A percentile compares a stretch with the other conserved stretches of the same genome.
Evolutionary conservation across 2,113 vertebrate genomes (phyloP).

Genomic region (Numenius arquata): DNA sequence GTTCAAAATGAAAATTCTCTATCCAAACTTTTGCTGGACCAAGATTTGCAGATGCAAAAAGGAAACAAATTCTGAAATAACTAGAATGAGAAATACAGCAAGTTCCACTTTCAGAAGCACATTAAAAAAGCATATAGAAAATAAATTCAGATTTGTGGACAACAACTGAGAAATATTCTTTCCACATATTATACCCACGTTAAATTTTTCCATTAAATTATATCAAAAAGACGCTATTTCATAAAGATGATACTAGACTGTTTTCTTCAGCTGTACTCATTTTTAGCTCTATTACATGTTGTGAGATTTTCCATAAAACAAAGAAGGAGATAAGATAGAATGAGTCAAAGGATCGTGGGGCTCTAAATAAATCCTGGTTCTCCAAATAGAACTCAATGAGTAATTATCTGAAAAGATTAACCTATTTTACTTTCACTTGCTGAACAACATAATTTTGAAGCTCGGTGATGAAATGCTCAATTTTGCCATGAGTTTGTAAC

Average conservation of each 20-base stretch:
- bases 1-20: background rate
- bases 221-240: background rate
- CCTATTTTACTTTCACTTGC: background rate
- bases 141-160: background rate
- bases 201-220: background rate
- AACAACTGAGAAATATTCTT: background rate
- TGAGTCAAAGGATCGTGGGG: background rate
- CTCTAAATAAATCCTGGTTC: background rate
- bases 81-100: background rate
- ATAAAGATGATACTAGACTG: background rate
- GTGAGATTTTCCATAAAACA: background rate
- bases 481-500: background rate
- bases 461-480: background rate
- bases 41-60: background rate
- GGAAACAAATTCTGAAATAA: background rate
- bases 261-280: background rate
- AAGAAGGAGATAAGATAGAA: background rate
- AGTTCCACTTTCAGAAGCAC: background rate
- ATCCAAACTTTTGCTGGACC: background rate
- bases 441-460: background rate
- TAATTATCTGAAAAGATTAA: background rate
- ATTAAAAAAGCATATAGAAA: background rate
- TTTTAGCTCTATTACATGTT: background rate
- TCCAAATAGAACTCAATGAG: background rate
- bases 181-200: background rate